A percentile compares a stretch with the other conserved stretches of the same genome.
phyloP scores from a whole-genome alignment of 2,888 invertebrate genomes.

The Limenitis camilla region DNA sequence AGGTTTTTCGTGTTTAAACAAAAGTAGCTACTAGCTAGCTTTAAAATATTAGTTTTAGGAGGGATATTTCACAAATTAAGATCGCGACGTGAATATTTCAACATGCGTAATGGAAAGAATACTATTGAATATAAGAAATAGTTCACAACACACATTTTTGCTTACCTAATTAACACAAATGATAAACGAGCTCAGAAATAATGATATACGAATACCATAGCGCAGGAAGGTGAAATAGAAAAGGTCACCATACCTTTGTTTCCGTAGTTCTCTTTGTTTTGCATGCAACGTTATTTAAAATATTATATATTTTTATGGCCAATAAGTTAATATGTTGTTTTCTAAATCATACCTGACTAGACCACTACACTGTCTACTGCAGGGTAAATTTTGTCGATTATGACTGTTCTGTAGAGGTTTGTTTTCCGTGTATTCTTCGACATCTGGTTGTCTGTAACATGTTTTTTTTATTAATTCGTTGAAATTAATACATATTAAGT shows the following conservation, averaged over 20 bases:
- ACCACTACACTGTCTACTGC: constrained; percentile 60
- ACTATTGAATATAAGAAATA: too few species aligned
- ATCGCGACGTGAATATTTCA: too few species aligned
- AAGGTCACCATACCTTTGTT: constrained; percentile 41
- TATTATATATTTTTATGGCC: constrained; percentile 46
- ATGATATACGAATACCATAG: background rate
- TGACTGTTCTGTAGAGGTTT: constrained; percentile 41
- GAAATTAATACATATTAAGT: background rate
- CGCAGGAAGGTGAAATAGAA: background rate
- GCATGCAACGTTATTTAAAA: constrained; percentile 44
- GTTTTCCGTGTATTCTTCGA: constrained; percentile 34
- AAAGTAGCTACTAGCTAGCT: too few species aligned
- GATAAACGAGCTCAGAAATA: background rate
- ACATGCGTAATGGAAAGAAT: too few species aligned
- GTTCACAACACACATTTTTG: too few species aligned
- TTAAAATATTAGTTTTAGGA: too few species aligned
- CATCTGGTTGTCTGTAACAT: constrained; percentile 38
- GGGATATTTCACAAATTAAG: too few species aligned
- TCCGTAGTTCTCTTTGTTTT: constrained; percentile 38
- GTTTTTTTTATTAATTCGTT: too few species aligned
- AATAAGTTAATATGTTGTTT: constrained; percentile 41
- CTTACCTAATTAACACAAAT: background rate
- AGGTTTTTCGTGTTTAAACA: too few species aligned
- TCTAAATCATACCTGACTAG: constrained; percentile 62
- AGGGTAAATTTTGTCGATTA: constrained; percentile 53